Percentiles rank a stretch among this genome's conserved stretches.
These are phyloP conservation scores for Zaprionus nigranus DNA, from an alignment of 1,140 invertebrate genomes.

Conservation along the genomic window DNA sequence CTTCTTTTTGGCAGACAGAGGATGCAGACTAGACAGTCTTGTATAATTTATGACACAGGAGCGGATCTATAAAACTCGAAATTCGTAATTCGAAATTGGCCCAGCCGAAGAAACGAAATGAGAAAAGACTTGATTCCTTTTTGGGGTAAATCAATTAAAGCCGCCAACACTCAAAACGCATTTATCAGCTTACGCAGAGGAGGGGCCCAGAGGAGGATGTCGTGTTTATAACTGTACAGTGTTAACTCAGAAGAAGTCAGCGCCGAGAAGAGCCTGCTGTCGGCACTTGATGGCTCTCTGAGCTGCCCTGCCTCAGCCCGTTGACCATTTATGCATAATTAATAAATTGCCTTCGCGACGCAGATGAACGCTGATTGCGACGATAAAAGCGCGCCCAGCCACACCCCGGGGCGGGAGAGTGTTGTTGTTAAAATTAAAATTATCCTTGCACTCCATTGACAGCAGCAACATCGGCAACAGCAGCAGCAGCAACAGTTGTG, in stretches of 20 bases:
- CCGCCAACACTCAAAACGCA: slow-evolving; percentile 49
- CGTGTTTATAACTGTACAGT: slow-evolving; percentile 65
- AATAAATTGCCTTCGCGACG: slow-evolving; percentile 72
- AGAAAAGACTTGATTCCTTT: slow-evolving; percentile 61
- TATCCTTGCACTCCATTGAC: slow-evolving; percentile 62
- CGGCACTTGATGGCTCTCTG: slow-evolving; percentile 76
- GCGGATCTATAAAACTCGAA: slow-evolving; percentile 37
- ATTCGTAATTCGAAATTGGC: slow-evolving; percentile 20
- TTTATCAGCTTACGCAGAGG: slow-evolving; percentile 65
- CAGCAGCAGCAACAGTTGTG: slow-evolving; percentile 34
- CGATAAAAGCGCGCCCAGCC: slow-evolving; percentile 60
- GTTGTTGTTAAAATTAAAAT: slow-evolving; percentile 54
- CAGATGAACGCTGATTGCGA: slow-evolving; percentile 57
- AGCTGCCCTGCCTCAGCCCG: neutral
- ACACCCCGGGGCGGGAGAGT: neutral
- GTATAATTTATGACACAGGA: slow-evolving; percentile 61
- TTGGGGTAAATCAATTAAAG: slow-evolving; percentile 72
- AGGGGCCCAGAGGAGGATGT: neutral
- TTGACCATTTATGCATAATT: slow-evolving; percentile 80
- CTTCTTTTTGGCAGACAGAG: slow-evolving; percentile 45
- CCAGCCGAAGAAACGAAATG: slow-evolving; percentile 4
- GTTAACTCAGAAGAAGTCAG: slow-evolving; percentile 6
- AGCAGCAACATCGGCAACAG: slow-evolving; percentile 4
- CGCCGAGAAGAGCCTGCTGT: slow-evolving; percentile 43
- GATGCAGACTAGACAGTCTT: slow-evolving; percentile 46